Evolutionary conservation across 2,888 invertebrate species (phyloP).

Genomic region (Nezara viridula): DNA sequence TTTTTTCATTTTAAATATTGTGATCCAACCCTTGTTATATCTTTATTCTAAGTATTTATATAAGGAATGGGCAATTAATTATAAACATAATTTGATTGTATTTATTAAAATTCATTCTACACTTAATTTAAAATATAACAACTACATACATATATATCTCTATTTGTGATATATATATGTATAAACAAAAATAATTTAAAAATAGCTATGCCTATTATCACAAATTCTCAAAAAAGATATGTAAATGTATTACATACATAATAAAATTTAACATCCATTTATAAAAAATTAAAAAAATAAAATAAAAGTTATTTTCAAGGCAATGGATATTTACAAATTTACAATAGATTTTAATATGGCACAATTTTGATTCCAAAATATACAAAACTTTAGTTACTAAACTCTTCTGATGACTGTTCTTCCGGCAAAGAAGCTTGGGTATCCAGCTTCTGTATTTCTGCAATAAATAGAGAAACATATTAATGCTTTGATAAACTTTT

Average conservation of each 20-base stretch:
- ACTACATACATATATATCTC: too few relatives aligned
- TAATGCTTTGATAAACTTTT: not conserved
- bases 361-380: slow-evolving; percentile 37
- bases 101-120: not conserved
- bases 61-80: not conserved
- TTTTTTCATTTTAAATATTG: not conserved
- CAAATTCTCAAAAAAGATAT: slow-evolving; percentile 36
- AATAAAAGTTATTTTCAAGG: slow-evolving; percentile 6
- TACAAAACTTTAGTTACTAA: slow-evolving; percentile 1
- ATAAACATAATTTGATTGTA: not conserved
- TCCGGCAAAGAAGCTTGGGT: slow-evolving; percentile 1
- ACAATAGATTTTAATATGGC: slow-evolving; percentile 54
- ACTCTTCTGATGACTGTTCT: slow-evolving; percentile 51
- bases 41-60: not conserved
- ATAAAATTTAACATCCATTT: not conserved
- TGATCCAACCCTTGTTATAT: not conserved
- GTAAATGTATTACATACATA: not conserved
- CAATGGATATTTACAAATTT: slow-evolving; percentile 49
- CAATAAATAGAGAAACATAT: not conserved
- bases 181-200: slow-evolving; percentile 3
- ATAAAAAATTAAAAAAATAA: slow-evolving; percentile 19
- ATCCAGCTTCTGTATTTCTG: slow-evolving; percentile 38
- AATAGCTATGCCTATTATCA: slow-evolving; percentile 53
- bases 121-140: not conserved
- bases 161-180: not conserved